Conservation (phyloP, 2,888 invertebrate genomes). For the Drosophila rellima region DNA sequence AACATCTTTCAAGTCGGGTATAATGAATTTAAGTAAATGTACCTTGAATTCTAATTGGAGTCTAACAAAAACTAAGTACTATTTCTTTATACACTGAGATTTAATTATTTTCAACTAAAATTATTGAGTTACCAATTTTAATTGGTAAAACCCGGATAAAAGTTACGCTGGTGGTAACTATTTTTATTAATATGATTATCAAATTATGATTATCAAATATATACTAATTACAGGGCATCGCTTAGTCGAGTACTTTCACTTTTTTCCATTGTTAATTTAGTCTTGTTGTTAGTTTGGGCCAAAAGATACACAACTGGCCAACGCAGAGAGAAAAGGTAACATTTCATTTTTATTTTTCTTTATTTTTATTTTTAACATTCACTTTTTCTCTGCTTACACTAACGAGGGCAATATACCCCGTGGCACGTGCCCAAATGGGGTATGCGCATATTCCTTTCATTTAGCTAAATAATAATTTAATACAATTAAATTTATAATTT, state of each 20-base stretch:
- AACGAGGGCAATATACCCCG: not conserved
- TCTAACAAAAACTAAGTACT: too few relatives aligned
- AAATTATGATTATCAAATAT: too few relatives aligned
- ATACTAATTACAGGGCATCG: slow-evolving; percentile 21
- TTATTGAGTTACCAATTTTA: too few relatives aligned
- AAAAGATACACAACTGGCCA: slow-evolving; percentile 18
- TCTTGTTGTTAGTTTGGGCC: not conserved
- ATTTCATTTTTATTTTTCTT: slow-evolving; percentile 44
- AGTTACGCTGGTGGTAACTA: too few relatives aligned
- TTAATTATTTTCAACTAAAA: too few relatives aligned
- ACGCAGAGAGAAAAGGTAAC: slow-evolving; percentile 4
- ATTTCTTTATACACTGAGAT: too few relatives aligned
- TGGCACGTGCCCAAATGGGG: slow-evolving; percentile 6
- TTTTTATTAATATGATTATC: too few relatives aligned
- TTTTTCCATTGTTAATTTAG: slow-evolving; percentile 15
- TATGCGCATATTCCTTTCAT: slow-evolving; percentile 7
- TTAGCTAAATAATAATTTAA: not conserved
- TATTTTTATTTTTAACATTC: slow-evolving; percentile 56
- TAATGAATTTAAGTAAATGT: too few relatives aligned
- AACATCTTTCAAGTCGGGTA: not conserved
- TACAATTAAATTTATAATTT: too few relatives aligned
- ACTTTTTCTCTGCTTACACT: slow-evolving; percentile 41
- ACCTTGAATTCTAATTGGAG: too few relatives aligned
- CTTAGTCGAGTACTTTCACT: not conserved
- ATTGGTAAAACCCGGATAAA: too few relatives aligned